Base-by-base conservation (phyloP, 2,888 invertebrate species). In the Branchipolynoe longqiensis region DNA sequence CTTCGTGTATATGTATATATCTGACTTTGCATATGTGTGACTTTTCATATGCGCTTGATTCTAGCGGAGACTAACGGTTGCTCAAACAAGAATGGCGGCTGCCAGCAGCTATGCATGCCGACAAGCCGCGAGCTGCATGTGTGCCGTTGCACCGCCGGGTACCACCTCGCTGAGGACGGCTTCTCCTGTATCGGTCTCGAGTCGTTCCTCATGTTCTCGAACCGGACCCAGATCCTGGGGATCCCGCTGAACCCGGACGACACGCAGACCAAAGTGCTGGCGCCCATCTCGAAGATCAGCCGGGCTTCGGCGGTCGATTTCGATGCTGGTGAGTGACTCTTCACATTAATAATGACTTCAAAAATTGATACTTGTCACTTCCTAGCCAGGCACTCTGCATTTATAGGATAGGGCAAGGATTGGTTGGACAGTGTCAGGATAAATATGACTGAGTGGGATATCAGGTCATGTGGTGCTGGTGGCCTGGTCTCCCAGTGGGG, bases 111-210 rank as follows among this genome's bases (percentile, higher is more conserved):
- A 85, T 98, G 98, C 92, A 94, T 98, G 87, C 95, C 97, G 12
- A 62, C 31, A 28, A 56, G 82, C 14, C 69, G 31, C 1, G 8
- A 18, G 22, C 40, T 62, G 0, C 95, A 96, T 90, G 96, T 85
- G 96, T 99, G 99, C 92, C 96, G 96, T 0, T 99, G 99, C 93
- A 98, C 99, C 0, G 98, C 98, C 93, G 98, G 99, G 90, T 88
- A 85, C 59, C 28, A 62, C 18, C 83, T 86, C 22, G 82, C 12
- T n/a, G 54, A 33, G 1, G 84, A 88, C 64, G 58, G 78, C 56
- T 40, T 36, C 18, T 58, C 85, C 6, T 88, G 88, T 38, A 62
- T 22, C 28, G 85, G 87, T 73, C 22, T 54, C 59, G 59, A 33
- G 87, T 96, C 96, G 88, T 96, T 97, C 91, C 92, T 97, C 84